These are phyloP conservation scores for Meteorus colon DNA, from an alignment of 2,888 invertebrate species.

Conservation along the genomic window DNA sequence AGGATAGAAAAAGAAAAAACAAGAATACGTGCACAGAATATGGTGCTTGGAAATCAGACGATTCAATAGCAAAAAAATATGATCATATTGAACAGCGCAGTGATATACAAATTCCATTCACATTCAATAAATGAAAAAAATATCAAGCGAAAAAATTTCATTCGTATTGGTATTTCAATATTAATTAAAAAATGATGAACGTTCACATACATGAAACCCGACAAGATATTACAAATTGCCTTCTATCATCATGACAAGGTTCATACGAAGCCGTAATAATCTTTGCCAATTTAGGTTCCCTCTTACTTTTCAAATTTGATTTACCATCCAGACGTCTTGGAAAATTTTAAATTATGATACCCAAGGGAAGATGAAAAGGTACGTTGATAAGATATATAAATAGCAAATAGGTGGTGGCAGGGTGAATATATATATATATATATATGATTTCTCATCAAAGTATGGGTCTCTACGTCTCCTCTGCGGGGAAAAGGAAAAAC, in stretches of 20 bases:
- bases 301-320: slow-evolving; percentile 52
- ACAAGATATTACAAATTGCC: no score
- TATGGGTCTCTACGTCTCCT: neutral
- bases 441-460: neutral
- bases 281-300: slow-evolving; percentile 33
- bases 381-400: slow-evolving; percentile 8
- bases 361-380: slow-evolving; percentile 44
- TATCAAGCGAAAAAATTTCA: no score
- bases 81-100: neutral
- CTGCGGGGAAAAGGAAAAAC: neutral
- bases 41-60: neutral
- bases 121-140: no score
- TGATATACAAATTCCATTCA: no score
- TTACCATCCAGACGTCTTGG: slow-evolving; percentile 52
- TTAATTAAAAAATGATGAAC: no score
- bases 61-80: neutral
- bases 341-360: slow-evolving; percentile 61
- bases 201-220: no score
- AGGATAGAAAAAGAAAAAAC: neutral
- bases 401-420: no score
- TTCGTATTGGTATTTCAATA: no score
- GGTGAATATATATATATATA: neutral
- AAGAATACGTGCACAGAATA: neutral
- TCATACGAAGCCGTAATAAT: slow-evolving; percentile 37
- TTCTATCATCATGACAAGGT: slow-evolving; percentile 29